Percentiles rank a stretch among this genome's conserved stretches.
phyloP scores from a whole-genome alignment of 2,113 vertebrate genomes.

The Corvus moneduloides region DNA sequence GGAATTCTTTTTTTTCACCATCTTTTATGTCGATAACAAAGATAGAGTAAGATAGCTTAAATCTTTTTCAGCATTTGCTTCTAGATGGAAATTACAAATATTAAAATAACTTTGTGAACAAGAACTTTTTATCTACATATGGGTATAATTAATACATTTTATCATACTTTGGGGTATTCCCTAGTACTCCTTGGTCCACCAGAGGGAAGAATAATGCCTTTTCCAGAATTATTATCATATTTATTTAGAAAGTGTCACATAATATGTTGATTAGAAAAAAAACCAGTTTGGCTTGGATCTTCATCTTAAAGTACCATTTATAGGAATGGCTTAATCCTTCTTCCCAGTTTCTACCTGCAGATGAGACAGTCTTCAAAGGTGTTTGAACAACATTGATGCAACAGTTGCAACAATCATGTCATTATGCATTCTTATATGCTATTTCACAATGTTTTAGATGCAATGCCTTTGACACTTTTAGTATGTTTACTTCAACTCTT shows the following conservation, averaged over 20 bases:
- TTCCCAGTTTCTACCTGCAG: background rate
- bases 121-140: background rate
- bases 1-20: background rate
- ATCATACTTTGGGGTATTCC: background rate
- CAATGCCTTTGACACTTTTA: background rate
- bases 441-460: background rate
- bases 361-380: background rate
- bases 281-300: accelerated
- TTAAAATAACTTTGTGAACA: background rate
- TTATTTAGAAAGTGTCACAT: background rate
- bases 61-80: background rate
- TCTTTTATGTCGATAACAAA: background rate
- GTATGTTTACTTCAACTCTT: background rate
- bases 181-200: background rate
- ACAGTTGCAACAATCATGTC: no score
- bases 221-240: background rate
- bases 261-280: background rate
- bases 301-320: background rate
- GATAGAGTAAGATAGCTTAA: background rate
- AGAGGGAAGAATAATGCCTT: background rate
- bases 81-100: background rate
- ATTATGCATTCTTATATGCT: background rate
- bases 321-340: background rate
- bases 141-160: background rate
- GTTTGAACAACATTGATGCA: background rate